Evolutionary conservation across 2,113 vertebrate genomes (phyloP), one percentile per base, ranked within the genome.

Genomic region (Alectura lathami): DNA sequence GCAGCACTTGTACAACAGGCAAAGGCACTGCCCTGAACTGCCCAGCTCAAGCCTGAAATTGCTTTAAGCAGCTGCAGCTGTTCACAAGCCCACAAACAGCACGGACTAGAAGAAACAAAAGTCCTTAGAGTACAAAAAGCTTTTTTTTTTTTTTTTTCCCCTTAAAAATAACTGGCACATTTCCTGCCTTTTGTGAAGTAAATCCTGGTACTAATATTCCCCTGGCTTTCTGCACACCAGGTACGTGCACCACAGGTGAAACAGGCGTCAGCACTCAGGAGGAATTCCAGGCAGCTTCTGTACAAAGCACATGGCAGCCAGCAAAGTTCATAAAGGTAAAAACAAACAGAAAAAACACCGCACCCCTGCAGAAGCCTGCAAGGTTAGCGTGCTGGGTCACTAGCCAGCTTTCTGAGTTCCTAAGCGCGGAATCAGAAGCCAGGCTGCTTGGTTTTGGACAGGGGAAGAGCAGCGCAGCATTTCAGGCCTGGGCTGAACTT

Each of bases 351-450:
- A 34, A 9, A 60, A 62, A 10, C 3, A 32, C 6, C 6, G 32
- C 50, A 40, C 7, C 53, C 53, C 7, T 42, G n/a, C 16, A 57
- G 59, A 42, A 59, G 22, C 27, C 11, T 21, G 32, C 14, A 38
- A 67, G 59, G 38, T 3, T 83, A 3, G 74, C 53, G 26, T 78
- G 56, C 62, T 69, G 42, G 86, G 38, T 40, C 64, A 67, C 0
- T 1, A 32, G 24, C 24, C 11, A 4, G 23, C 30, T 76, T 76
- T 66, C 30, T 45, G 18, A 5, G 60, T 60, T 66, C 30, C 89
- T 8, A 72, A 38, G 16, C 0, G 0, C 15, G 83, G 63, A 57
- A 1, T 2, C 1, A 4, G 11, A 67, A 74, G 24, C 43, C 13
- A 20, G 29, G 27, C 32, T 32, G 5, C 32, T 24, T 40, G 38